Evolutionary conservation across 2,888 invertebrate species (phyloP).

Genomic region (Drosophila neotestacea): DNA sequence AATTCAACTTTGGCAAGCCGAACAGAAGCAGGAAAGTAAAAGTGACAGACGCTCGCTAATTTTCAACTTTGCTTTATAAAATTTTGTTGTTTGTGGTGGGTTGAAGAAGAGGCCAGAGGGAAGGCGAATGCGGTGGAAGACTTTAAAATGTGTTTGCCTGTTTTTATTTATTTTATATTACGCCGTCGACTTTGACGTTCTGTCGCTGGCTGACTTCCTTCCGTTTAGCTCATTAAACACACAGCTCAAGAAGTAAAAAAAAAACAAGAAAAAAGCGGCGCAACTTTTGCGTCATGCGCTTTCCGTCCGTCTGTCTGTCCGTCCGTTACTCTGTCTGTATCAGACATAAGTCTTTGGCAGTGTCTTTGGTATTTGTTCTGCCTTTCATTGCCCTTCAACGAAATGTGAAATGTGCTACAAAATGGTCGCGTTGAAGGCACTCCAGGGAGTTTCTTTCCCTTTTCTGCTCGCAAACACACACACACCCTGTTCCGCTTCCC

Average conservation of each 20-base stretch:
- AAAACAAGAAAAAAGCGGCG: constrained; percentile 9
- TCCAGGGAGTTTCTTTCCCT: constrained; percentile 63
- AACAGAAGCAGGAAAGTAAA: constrained; percentile 52
- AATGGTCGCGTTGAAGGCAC: constrained; percentile 67
- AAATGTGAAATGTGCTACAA: constrained; percentile 68
- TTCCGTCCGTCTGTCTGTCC: constrained; percentile 25
- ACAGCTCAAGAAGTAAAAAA: constrained; percentile 20
- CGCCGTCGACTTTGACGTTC: constrained; percentile 63
- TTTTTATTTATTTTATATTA: constrained; percentile 76
- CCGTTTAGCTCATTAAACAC: constrained; percentile 83
- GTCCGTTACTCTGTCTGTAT: constrained; percentile 28
- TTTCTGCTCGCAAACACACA: constrained; percentile 6
- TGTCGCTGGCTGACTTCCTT: constrained; percentile 78
- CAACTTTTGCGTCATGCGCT: constrained; percentile 33
- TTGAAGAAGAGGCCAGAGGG: not conserved
- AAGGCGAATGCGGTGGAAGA: constrained; percentile 9
- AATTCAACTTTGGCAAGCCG: constrained; percentile 44
- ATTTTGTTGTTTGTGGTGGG: constrained; percentile 4
- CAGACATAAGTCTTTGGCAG: constrained; percentile 62
- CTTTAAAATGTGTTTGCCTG: constrained; percentile 62
- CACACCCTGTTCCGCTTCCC: too few relatives aligned
- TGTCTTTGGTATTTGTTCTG: constrained; percentile 65
- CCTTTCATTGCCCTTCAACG: constrained; percentile 55
- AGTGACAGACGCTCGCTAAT: constrained; percentile 76
- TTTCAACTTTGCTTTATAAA: constrained; percentile 66